These are phyloP conservation scores for Sardinella longiceps DNA, from an alignment of 2,797 vertebrate genomes.

Conservation along the genomic window DNA sequence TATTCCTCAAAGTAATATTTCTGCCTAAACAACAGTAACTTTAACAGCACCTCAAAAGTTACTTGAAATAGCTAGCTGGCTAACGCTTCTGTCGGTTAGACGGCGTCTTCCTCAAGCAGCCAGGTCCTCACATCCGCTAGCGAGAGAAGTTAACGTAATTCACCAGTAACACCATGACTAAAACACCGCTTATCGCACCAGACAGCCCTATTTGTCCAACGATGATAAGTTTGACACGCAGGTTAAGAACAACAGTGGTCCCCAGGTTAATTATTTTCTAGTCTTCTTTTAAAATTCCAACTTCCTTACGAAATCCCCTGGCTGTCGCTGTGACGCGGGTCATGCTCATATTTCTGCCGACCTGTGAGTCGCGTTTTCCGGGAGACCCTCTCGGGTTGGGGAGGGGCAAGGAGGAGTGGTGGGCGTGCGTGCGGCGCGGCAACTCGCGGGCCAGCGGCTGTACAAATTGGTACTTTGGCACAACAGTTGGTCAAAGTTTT, in stretches of 20 bases:
- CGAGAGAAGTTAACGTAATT: neutral
- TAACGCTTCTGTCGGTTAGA: neutral
- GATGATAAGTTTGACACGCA: neutral
- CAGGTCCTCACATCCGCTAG: slow-evolving; percentile 7
- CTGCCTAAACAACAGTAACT: neutral
- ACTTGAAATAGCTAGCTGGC: slow-evolving; percentile 8
- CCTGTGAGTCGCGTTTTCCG: slow-evolving; percentile 29
- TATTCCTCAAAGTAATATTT: neutral
- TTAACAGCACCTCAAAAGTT: neutral
- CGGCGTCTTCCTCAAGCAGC: neutral
- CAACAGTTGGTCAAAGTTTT: too few relatives aligned
- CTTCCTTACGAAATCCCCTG: slow-evolving; percentile 15
- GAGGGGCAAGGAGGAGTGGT: neutral
- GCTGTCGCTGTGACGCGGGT: slow-evolving; percentile 4
- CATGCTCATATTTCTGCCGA: slow-evolving; percentile 24
- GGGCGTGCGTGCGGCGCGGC: too few relatives aligned
- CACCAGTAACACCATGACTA: neutral
- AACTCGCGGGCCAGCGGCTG: too few relatives aligned
- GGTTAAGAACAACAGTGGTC: neutral
- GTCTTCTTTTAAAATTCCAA: neutral
- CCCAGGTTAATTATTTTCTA: neutral
- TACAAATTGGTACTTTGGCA: too few relatives aligned
- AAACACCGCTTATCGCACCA: neutral
- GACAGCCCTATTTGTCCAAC: neutral
- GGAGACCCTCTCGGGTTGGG: neutral